Evolutionary conservation across 2,888 invertebrate genomes (phyloP).

Genomic region (Cactoblastis cactorum): DNA sequence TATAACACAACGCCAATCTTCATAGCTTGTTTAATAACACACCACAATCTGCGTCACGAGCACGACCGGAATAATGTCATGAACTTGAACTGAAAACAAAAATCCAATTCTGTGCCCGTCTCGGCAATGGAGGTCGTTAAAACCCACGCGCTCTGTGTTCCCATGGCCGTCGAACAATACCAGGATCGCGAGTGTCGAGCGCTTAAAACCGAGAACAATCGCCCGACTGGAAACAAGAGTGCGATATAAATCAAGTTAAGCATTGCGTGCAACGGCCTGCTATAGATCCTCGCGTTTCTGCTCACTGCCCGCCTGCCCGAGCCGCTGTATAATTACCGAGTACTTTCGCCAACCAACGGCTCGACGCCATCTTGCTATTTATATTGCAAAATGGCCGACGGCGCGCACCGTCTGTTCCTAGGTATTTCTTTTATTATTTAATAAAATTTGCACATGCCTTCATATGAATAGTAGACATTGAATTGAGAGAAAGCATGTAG

Average conservation of each 20-base stretch:
- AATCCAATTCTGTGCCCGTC: constrained; percentile 34
- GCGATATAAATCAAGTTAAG: constrained; percentile 74
- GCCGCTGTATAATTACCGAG: constrained; percentile 70
- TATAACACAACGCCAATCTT: neutral
- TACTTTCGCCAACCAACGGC: constrained; percentile 73
- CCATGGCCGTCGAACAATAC: constrained; percentile 69
- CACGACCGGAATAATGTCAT: constrained; percentile 25
- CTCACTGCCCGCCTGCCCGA: constrained; percentile 44
- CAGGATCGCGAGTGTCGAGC: constrained; percentile 55
- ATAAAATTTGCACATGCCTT: constrained; percentile 39
- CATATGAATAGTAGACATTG: neutral
- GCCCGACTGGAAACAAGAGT: constrained; percentile 69
- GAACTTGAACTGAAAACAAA: constrained; percentile 46
- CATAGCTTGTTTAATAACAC: constrained; percentile 1
- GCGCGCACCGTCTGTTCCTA: constrained; percentile 61
- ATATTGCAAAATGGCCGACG: constrained; percentile 75
- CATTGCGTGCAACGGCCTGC: constrained; percentile 69
- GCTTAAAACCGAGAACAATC: constrained; percentile 71
- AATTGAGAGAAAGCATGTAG: neutral
- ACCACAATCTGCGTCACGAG: constrained; percentile 3
- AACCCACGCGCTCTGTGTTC: constrained; percentile 52
- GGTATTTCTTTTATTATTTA: constrained; percentile 63
- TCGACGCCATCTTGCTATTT: constrained; percentile 76
- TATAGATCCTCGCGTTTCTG: constrained; percentile 70
- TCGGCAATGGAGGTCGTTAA: constrained; percentile 55